Evolutionary conservation across 2,797 vertebrate species (phyloP).

Genomic region (Microctenopoma lineatum): DNA sequence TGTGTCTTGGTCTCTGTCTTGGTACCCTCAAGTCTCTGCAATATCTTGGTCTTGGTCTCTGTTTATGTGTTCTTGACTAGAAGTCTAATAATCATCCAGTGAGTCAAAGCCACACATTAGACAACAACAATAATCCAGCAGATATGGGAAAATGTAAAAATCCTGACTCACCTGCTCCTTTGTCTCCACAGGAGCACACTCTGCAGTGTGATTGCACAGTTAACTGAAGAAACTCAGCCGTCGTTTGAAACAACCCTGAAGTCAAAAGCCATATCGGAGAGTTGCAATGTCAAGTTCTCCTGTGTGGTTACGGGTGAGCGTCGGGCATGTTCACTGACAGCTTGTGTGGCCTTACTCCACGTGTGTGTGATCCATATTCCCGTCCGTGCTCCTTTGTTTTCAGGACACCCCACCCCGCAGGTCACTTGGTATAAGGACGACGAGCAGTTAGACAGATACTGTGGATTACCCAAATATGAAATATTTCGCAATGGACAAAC

Average conservation of each 20-base stretch:
- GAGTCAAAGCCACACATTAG: too few relatives aligned
- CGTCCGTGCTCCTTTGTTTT: neutral
- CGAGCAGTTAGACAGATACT: conserved; percentile 94
- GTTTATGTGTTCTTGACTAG: too few relatives aligned
- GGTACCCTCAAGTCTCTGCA: too few relatives aligned
- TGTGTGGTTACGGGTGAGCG: conserved; percentile 93
- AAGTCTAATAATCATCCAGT: too few relatives aligned
- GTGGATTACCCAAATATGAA: conserved; percentile 98
- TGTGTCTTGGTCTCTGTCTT: too few relatives aligned
- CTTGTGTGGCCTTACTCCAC: neutral
- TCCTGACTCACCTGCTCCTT: conserved; percentile 5
- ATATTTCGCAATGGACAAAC: conserved; percentile 91
- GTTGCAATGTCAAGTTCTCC: conserved; percentile 92
- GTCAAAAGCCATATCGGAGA: conserved; percentile 93
- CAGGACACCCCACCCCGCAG: conserved; percentile 92
- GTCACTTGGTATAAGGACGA: conserved; percentile 98
- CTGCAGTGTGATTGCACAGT: conserved; percentile 94
- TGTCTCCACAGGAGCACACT: conserved; percentile 90
- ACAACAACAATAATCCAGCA: too few relatives aligned
- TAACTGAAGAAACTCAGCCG: conserved; percentile 96
- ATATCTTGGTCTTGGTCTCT: too few relatives aligned
- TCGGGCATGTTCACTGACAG: neutral
- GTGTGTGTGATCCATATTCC: neutral
- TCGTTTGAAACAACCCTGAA: conserved; percentile 93
- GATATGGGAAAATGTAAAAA: too few relatives aligned